Evolutionary conservation across 2,113 vertebrate species (phyloP).

Genomic region (Furnarius figulus): DNA sequence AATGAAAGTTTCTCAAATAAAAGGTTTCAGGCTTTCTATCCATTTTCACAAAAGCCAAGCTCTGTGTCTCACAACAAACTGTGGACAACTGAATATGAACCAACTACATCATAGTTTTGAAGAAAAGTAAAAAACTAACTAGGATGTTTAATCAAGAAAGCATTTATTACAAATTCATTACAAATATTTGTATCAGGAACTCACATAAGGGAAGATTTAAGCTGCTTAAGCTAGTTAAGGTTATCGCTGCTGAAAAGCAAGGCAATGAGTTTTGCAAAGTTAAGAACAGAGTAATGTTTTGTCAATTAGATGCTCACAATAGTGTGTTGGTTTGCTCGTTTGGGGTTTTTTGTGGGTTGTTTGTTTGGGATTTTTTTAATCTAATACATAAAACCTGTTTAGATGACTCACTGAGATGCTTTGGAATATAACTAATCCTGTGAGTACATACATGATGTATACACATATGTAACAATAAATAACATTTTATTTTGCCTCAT

Average conservation of each 20-base stretch:
- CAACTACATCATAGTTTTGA: neutral
- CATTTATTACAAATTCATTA: neutral
- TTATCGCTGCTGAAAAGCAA: neutral
- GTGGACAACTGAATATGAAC: neutral
- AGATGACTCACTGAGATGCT: neutral
- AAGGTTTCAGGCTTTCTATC: neutral
- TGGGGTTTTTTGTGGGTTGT: neutral
- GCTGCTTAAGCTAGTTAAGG: too few relatives aligned
- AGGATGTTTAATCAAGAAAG: neutral
- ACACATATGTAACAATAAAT: rapidly evolving
- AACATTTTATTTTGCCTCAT: neutral
- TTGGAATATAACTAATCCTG: neutral
- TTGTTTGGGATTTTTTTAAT: neutral
- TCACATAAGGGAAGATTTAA: neutral
- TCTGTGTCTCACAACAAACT: neutral
- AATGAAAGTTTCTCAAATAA: neutral
- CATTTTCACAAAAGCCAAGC: neutral
- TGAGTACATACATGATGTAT: neutral
- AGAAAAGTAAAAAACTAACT: neutral
- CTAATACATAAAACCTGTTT: neutral
- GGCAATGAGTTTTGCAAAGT: neutral
- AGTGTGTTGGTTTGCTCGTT: neutral
- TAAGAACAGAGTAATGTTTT: neutral
- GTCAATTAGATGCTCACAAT: neutral
- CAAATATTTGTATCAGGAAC: neutral